Evolutionary conservation across 2,113 vertebrate species (phyloP).

Genomic region (Polyodon spathula): DNA sequence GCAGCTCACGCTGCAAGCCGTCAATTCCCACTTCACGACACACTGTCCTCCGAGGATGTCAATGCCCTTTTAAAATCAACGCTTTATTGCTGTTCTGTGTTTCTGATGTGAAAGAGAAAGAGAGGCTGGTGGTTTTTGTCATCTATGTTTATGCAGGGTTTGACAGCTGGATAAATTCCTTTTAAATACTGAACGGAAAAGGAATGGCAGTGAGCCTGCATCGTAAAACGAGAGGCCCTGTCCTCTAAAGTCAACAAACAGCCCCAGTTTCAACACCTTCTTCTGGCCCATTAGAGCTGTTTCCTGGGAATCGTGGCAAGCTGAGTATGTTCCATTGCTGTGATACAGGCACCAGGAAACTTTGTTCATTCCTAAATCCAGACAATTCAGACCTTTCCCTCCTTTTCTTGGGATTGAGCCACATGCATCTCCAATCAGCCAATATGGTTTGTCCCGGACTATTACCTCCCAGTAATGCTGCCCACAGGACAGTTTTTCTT

Average conservation of each 20-base stretch:
- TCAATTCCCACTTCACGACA: no score
- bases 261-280: constrained; percentile 41
- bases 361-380: constrained; percentile 24
- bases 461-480: constrained; percentile 56
- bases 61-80: no score
- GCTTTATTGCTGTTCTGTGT: not conserved
- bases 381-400: not conserved
- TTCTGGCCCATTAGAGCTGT: constrained; percentile 31
- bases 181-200: constrained; percentile 35
- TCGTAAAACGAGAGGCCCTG: constrained; percentile 49
- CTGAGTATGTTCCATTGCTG: constrained; percentile 43
- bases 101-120: constrained; percentile 39
- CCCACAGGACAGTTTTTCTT: constrained; percentile 37
- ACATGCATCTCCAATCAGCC: constrained; percentile 49
- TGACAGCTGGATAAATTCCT: constrained; percentile 40
- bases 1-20: no score
- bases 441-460: constrained; percentile 57
- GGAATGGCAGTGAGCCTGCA: constrained; percentile 37
- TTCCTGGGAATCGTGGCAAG: constrained; percentile 43
- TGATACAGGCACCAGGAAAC: constrained; percentile 49
- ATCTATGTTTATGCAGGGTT: constrained; percentile 47
- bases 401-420: constrained; percentile 17
- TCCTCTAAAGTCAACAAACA: constrained; percentile 40
- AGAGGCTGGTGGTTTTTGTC: constrained; percentile 43
- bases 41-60: no score